Base-by-base conservation (phyloP, 2,888 invertebrate species). In the Sussaba pulchella region DNA sequence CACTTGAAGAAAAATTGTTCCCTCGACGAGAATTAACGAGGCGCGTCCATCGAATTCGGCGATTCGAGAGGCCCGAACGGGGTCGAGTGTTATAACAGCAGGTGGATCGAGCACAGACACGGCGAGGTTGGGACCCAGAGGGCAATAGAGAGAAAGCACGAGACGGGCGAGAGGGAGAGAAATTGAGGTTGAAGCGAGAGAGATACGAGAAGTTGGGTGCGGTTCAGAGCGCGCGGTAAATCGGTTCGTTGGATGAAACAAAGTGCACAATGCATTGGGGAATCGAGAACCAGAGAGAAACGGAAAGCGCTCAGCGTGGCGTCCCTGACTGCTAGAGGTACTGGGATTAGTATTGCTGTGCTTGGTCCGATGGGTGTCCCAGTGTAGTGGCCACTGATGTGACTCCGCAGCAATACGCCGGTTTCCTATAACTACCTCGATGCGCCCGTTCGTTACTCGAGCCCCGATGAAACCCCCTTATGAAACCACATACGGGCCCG, bases 21-120 rank as follows among this genome's bases (percentile, higher is more conserved):
- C n/a, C 43, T 21, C 12, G 21, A 12, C 14, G 31, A 36, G 24
- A 74, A 75, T 75, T 64, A 74, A 71, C 72, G 73, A 77, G 54
- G 66, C 64, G 43, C 43, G 41, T 61, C 73, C 31, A 31, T 57
- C 19, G 57, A 24, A 39, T 64, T 80, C 52, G 79, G 57, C 45
- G 36, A 73, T 77, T 77, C 50, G 73, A 70, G 74, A 73, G 70
- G 72, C 63, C 66, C 63, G 75, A 82, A 79, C 59, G 73, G 61
- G 82, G 82, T 82, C 81, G 77, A 79, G 82, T 59, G 72, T 69
- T 57, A 31, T 31, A 31, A 31, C 31, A 31, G 31, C 31, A 6
- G 31, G 31, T 31, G 31, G 4, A 31, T 2, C 31, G 31, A 31
- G 31, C 31, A 6, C 31, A 31, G 31, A 31, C 31, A 31, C 6